phyloP scores from a whole-genome alignment of 2,888 invertebrate species.

The Apamea monoglypha region DNA sequence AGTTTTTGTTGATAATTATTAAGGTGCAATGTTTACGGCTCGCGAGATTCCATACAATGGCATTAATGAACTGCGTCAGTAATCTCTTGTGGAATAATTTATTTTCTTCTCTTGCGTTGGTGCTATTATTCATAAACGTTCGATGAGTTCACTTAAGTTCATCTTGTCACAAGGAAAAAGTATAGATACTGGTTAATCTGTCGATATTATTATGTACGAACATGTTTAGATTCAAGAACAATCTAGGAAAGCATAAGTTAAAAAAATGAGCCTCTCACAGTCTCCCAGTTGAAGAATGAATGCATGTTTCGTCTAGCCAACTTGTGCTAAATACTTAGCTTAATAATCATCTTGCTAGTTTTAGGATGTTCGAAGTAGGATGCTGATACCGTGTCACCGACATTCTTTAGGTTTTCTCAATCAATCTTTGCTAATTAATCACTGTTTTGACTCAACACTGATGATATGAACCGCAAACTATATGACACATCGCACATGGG shows the following conservation, averaged over 20 bases:
- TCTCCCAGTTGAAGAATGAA: not conserved
- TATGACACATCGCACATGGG: slow-evolving; percentile 51
- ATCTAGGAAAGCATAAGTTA: not conserved
- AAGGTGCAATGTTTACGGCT: slow-evolving; percentile 76
- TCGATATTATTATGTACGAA: not conserved
- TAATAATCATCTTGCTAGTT: not conserved
- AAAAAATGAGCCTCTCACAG: not conserved
- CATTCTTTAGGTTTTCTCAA: slow-evolving; percentile 52
- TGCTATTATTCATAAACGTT: slow-evolving; percentile 33
- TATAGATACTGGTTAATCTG: not conserved
- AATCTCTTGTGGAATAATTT: slow-evolving; percentile 67
- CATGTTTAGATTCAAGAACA: not conserved
- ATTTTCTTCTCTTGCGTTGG: slow-evolving; percentile 51
- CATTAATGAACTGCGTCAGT: slow-evolving; percentile 80
- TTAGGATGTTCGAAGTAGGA: slow-evolving; percentile 22
- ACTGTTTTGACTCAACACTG: slow-evolving; percentile 53
- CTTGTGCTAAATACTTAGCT: not conserved
- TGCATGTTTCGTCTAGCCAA: not conserved
- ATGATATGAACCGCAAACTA: slow-evolving; percentile 39
- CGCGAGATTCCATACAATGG: slow-evolving; percentile 80
- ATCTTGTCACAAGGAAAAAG: not conserved
- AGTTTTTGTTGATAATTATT: slow-evolving; percentile 82
- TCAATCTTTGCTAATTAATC: slow-evolving; percentile 54
- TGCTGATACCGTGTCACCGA: slow-evolving; percentile 54
- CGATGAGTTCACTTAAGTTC: slow-evolving; percentile 16